Percentiles rank a stretch among this genome's conserved stretches.
Evolutionary conservation across 2,113 vertebrate species (phyloP).

Genomic region (Hiodon tergisus): DNA sequence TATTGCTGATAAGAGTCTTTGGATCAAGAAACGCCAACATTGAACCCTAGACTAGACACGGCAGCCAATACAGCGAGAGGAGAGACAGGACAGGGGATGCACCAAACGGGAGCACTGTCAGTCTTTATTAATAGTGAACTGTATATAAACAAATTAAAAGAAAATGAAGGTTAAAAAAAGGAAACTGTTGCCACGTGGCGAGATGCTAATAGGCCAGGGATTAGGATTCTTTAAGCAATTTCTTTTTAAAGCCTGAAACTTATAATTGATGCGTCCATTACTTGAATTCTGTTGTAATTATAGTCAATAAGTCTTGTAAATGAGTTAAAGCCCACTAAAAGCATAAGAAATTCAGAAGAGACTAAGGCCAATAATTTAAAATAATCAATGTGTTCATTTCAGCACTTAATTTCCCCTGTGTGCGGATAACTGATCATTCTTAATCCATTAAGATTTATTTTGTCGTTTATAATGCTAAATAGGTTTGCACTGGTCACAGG

Average conservation of each 20-base stretch:
- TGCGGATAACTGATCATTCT: conserved; percentile 98
- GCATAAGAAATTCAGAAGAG: conserved; percentile 97
- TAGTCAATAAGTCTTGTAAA: conserved; percentile 99
- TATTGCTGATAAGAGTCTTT: no score
- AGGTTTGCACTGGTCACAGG: conserved; percentile 87
- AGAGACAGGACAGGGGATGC: no score
- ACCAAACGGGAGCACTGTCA: no score
- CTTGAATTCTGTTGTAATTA: conserved; percentile 99
- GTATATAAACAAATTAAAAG: background rate
- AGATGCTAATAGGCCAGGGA: conserved; percentile 91
- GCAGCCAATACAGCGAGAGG: no score
- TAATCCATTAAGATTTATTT: conserved; percentile 99
- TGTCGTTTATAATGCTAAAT: conserved; percentile 99
- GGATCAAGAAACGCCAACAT: no score
- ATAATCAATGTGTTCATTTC: conserved; percentile 99
- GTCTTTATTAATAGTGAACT: background rate
- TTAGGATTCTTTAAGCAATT: conserved; percentile 97
- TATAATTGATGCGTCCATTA: conserved; percentile 99
- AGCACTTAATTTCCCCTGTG: conserved; percentile 99
- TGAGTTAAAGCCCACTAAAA: conserved; percentile 99
- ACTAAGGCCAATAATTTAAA: conserved; percentile 99
- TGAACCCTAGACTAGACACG: no score
- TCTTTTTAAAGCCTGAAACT: conserved; percentile 94
- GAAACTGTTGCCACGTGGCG: conserved; percentile 35
- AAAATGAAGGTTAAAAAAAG: background rate